phyloP scores from a whole-genome alignment of 1,140 invertebrate genomes.

The Formica selysi region DNA sequence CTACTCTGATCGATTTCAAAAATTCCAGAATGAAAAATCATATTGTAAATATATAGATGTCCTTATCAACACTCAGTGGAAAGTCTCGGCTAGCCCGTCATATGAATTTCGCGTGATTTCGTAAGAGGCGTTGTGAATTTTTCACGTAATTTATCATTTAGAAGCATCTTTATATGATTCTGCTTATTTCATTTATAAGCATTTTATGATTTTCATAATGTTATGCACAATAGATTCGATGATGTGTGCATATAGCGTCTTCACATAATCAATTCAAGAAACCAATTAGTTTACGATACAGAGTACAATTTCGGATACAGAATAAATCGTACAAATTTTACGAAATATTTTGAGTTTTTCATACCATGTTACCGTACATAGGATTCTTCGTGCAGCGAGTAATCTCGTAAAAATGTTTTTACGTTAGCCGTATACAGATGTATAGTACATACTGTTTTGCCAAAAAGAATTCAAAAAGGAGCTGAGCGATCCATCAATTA shows the following conservation, averaged over 20 bases:
- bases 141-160: neutral
- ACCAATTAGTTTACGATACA: neutral
- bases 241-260: neutral
- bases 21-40: neutral
- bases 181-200: neutral
- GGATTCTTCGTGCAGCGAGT: slow-evolving; percentile 9
- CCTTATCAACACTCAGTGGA: neutral
- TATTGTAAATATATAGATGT: neutral
- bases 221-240: slow-evolving; percentile 15
- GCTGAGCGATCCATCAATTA: slow-evolving; percentile 27
- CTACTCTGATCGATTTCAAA: neutral
- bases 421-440: neutral
- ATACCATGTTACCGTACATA: neutral
- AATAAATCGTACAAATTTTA: slow-evolving; percentile 32
- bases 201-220: neutral
- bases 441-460: slow-evolving; percentile 5
- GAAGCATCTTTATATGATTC: neutral
- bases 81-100: neutral
- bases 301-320: neutral
- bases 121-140: neutral
- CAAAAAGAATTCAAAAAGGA: slow-evolving; percentile 16
- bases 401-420: slow-evolving; percentile 57
- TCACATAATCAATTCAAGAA: slow-evolving; percentile 12
- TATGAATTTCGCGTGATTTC: slow-evolving; percentile 1
- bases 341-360: slow-evolving; percentile 44